Evolutionary conservation across 2,113 vertebrate species (phyloP).

Genomic region (Tragulus kanchil): DNA sequence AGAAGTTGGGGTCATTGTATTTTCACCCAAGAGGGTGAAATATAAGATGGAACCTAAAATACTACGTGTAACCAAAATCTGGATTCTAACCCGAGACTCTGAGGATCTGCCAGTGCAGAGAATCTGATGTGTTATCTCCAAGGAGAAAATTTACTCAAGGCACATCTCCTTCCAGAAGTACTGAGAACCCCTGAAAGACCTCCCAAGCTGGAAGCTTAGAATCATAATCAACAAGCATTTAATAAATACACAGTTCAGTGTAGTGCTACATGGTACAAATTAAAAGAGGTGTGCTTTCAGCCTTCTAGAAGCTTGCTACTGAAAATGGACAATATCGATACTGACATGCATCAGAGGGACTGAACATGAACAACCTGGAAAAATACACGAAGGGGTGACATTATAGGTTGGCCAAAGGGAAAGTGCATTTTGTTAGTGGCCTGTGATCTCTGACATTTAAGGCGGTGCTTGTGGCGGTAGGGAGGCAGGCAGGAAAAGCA

Average conservation of each 20-base stretch:
- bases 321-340: background rate
- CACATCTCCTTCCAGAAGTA: background rate
- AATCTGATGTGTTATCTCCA: background rate
- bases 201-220: background rate
- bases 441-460: background rate
- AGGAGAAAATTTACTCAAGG: slow-evolving; percentile 11
- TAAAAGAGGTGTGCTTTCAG: background rate
- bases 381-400: background rate
- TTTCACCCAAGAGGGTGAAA: background rate
- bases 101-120: background rate
- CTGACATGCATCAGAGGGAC: background rate
- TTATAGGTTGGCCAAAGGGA: background rate
- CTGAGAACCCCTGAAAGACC: background rate
- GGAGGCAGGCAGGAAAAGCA: background rate
- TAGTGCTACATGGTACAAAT: background rate
- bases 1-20: background rate
- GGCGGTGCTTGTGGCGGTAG: background rate
- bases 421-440: background rate
- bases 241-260: background rate
- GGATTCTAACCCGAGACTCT: background rate
- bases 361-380: background rate
- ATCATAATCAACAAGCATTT: background rate
- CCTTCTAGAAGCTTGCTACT: background rate
- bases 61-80: slow-evolving; percentile 18
- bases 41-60: background rate